phyloP scores from a whole-genome alignment of 2,888 invertebrate species.

The Xestia xanthographa region DNA sequence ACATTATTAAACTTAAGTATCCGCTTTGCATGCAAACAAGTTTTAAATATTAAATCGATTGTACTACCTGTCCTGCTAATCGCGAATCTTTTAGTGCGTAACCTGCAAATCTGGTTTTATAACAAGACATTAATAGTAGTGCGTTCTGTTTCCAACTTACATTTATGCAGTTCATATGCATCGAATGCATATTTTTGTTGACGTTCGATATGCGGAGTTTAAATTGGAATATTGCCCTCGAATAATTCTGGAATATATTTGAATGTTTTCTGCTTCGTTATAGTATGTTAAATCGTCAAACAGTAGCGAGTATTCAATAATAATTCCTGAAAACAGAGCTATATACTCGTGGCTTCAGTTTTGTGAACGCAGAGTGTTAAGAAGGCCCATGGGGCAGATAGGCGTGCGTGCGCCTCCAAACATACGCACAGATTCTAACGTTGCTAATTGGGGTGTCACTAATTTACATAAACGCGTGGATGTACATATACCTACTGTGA shows the following conservation, averaged over 20 bases:
- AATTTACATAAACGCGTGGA: constrained; percentile 11
- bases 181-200: constrained; percentile 50
- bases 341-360: constrained; percentile 11
- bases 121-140: constrained; percentile 32
- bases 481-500: not conserved
- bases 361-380: constrained; percentile 31
- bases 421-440: constrained; percentile 37
- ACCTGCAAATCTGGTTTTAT: constrained; percentile 42
- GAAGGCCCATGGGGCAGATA: constrained; percentile 43
- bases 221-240: constrained; percentile 46
- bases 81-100: constrained; percentile 44
- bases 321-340: constrained; percentile 8
- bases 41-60: constrained; percentile 57
- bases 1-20: constrained; percentile 49
- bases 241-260: constrained; percentile 51
- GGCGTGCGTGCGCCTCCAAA: constrained; percentile 21
- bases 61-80: constrained; percentile 50
- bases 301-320: constrained; percentile 3
- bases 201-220: constrained; percentile 30
- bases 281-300: constrained; percentile 19
- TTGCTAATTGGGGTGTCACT: constrained; percentile 36
- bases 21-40: constrained; percentile 56
- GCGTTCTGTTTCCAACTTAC: constrained; percentile 28
- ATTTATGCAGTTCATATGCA: constrained; percentile 39
- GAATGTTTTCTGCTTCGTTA: constrained; percentile 44